phyloP scores from a whole-genome alignment of 1,140 invertebrate species.

The Drosophila pallidifrons region DNA sequence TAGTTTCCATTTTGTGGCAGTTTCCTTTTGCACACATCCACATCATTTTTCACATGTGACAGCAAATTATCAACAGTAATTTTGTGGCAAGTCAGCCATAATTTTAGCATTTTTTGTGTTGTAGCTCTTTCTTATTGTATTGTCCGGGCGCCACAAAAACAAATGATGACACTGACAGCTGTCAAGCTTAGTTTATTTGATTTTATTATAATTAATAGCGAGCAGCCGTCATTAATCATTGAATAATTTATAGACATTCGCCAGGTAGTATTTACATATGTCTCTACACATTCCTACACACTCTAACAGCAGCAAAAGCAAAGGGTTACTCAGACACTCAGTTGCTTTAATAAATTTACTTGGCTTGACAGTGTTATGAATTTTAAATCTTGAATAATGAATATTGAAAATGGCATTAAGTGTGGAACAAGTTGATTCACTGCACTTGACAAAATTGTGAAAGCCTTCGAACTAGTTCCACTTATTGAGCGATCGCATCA shows the following conservation, averaged over 20 bases:
- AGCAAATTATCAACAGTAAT: constrained; percentile 79
- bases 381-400: constrained; percentile 45
- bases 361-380: constrained; percentile 53
- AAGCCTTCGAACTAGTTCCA: constrained; percentile 16
- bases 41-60: constrained; percentile 78
- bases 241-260: constrained; percentile 75
- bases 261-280: constrained; percentile 55
- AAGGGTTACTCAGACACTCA: constrained; percentile 56
- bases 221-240: constrained; percentile 79
- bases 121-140: constrained; percentile 36
- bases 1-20: constrained; percentile 60
- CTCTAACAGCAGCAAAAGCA: constrained; percentile 15
- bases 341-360: constrained; percentile 61
- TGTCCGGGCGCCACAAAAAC: constrained; percentile 61
- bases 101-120: constrained; percentile 12
- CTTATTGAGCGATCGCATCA: background rate
- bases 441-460: constrained; percentile 2
- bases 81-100: constrained; percentile 48
- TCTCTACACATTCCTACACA: constrained; percentile 14
- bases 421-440: constrained; percentile 20
- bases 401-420: constrained; percentile 22
- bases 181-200: constrained; percentile 82
- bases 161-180: constrained; percentile 84
- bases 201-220: constrained; percentile 84
- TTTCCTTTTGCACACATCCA: constrained; percentile 32